These are phyloP conservation scores for Riptortus pedestris DNA, from an alignment of 1,140 invertebrate genomes.

Conservation along the genomic window DNA sequence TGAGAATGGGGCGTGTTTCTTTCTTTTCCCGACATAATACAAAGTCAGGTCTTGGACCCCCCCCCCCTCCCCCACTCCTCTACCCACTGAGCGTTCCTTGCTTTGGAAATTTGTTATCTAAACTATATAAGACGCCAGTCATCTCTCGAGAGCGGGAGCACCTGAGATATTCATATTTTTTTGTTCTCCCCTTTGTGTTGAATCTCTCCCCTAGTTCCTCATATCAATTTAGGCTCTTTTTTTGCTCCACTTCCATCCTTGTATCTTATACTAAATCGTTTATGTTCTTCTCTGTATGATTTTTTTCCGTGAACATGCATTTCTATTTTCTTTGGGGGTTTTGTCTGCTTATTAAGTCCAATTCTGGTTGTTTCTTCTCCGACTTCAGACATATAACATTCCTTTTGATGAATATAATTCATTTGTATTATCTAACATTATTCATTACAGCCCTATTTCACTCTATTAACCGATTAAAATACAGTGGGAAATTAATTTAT, in stretches of 20 bases:
- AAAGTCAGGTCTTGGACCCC: neutral
- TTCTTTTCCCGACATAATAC: conserved; percentile 15
- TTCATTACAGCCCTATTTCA: too few relatives aligned
- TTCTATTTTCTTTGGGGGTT: too few relatives aligned
- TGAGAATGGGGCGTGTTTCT: conserved; percentile 26
- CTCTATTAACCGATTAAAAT: too few relatives aligned
- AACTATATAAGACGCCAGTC: conserved; percentile 16
- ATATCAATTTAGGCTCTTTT: conserved; percentile 14
- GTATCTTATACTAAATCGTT: conserved; percentile 3
- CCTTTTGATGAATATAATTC: too few relatives aligned
- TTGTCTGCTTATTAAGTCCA: too few relatives aligned
- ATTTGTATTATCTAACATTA: too few relatives aligned
- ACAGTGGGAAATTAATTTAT: too few relatives aligned
- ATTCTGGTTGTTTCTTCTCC: too few relatives aligned
- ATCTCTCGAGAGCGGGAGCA: conserved; percentile 3
- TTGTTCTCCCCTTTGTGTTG: neutral
- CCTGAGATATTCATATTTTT: conserved; percentile 24
- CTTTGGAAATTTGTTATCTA: conserved; percentile 18
- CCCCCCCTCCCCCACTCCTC: too few relatives aligned
- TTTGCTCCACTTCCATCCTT: conserved; percentile 8
- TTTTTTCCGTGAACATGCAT: too few relatives aligned
- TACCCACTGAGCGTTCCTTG: too few relatives aligned
- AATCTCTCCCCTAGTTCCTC: neutral
- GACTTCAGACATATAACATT: too few relatives aligned
- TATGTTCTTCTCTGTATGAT: conserved; percentile 16